These are phyloP conservation scores for Cheiracanthium punctorium DNA, from an alignment of 2,888 invertebrate genomes.

Conservation along the genomic window DNA sequence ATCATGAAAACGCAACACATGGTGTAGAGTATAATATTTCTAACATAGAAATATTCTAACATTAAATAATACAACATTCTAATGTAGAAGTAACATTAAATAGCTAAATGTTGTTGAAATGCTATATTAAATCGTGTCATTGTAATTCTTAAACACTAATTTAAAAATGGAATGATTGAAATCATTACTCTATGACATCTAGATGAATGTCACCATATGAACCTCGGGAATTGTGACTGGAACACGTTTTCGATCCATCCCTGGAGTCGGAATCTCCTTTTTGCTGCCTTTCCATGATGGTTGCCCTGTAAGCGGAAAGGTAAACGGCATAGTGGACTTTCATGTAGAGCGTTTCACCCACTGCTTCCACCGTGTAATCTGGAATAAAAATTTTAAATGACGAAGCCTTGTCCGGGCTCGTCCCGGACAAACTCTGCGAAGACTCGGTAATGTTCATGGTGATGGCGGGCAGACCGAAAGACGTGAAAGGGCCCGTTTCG, in stretches of 20 bases:
- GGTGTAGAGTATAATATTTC: too few relatives aligned
- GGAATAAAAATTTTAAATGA: constrained; percentile 82
- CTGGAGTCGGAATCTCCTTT: constrained; percentile 51
- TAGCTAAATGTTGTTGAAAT: too few relatives aligned
- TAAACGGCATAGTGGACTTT: constrained; percentile 90
- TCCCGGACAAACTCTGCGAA: constrained; percentile 12
- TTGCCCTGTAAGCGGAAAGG: constrained; percentile 91
- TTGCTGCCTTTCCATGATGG: constrained; percentile 74
- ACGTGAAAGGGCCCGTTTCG: constrained; percentile 97
- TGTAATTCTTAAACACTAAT: too few relatives aligned
- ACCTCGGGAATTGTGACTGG: constrained; percentile 23
- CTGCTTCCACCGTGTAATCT: constrained; percentile 92
- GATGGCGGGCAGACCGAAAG: constrained; percentile 93
- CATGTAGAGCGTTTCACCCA: constrained; percentile 89
- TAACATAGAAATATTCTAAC: too few relatives aligned
- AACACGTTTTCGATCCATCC: constrained; percentile 28
- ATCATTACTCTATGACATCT: neutral
- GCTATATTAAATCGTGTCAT: too few relatives aligned
- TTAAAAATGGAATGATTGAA: too few relatives aligned
- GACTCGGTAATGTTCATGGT: constrained; percentile 78
- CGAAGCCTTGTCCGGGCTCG: constrained; percentile 14
- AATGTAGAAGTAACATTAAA: too few relatives aligned
- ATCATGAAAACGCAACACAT: too few relatives aligned
- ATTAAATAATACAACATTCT: too few relatives aligned
- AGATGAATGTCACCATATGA: constrained; percentile 18